Evolutionary conservation across 1,140 invertebrate genomes (phyloP), one percentile per base, ranked within the genome.

Genomic region (Phthorimaea operculella): DNA sequence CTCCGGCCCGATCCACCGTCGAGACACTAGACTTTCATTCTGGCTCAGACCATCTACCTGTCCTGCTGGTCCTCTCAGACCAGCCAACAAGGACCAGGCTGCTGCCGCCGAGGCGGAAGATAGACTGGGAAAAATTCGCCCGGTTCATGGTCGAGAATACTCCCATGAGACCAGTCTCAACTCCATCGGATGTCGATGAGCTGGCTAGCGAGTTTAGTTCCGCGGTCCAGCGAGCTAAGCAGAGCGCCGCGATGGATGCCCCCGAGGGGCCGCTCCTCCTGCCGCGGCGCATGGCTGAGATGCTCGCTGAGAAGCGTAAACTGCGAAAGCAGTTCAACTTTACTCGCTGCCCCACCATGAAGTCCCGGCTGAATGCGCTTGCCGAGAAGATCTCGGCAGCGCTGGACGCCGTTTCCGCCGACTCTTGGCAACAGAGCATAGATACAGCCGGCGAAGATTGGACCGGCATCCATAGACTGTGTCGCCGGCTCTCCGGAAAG

Each of bases 291-390:
- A 12, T 39, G 10, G n/a, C 10, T 12, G 36, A 10, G 1, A 10
- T 39, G 10, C 36, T 39, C 36, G 45, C 45, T 12, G 16, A 56
- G 10, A 58, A 58, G 47, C 21, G 57, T 7, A 14, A n/a, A 9
- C 47, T 54, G 21, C 52, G 52, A 3, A 33, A 39, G 15, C 52
- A 21, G 4, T 59, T 15, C 17, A 33, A 54, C 42, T 34, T 4
- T 21, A 54, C 34, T n/a, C 14, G 57, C n/a, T 59, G 57, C 48
- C 52, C 57, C 0, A 51, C 42, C 21, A 15, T 51, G 47, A 59
- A 59, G 15, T 17, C 57, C n/a, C 12, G 34, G 47, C 14, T 54
- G 21, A 59, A 51, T 28, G 11, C 33, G 1, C 21, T 58, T 18
- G n/a, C 48, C 2, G 52, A n/a, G 8, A 52, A 50, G 17, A 42